Conservation (phyloP, 2,797 vertebrate genomes). For the Pampus argenteus region DNA sequence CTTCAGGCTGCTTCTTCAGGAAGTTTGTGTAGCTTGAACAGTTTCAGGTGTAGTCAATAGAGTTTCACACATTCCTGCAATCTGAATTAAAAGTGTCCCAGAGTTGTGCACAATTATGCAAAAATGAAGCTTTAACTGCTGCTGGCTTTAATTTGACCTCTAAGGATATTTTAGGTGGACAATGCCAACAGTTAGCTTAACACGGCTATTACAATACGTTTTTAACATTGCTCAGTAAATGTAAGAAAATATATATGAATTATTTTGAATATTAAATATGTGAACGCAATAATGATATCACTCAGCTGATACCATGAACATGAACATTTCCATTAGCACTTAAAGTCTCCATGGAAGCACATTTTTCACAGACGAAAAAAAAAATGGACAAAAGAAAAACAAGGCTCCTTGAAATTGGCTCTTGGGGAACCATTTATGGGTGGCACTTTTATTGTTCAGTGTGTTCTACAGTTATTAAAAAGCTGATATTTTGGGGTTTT, state of each 20-base stretch:
- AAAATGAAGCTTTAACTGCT: constrained; percentile 15
- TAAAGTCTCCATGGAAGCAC: background rate
- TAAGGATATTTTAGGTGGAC: constrained; percentile 40
- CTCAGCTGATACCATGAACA: background rate
- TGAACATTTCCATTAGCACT: background rate
- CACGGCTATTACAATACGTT: constrained; percentile 23
- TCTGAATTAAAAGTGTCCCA: too few species aligned
- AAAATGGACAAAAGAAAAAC: too few species aligned
- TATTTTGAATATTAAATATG: too few species aligned
- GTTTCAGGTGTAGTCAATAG: too few species aligned
- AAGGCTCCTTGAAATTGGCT: too few species aligned
- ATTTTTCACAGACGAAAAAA: too few species aligned
- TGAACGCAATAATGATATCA: background rate
- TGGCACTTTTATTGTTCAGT: too few species aligned
- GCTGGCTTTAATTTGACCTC: constrained; percentile 41
- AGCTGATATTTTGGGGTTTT: background rate
- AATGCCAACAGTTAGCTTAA: constrained; percentile 27
- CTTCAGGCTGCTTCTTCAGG: constrained; percentile 18
- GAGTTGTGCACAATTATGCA: background rate
- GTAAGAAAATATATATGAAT: background rate
- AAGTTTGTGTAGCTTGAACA: background rate
- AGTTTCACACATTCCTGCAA: background rate
- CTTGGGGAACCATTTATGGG: too few species aligned
- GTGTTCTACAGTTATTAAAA: background rate
- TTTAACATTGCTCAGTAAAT: background rate